Evolutionary conservation across 2,888 invertebrate species (phyloP).

Genomic region (Troides oblongomaculatus): DNA sequence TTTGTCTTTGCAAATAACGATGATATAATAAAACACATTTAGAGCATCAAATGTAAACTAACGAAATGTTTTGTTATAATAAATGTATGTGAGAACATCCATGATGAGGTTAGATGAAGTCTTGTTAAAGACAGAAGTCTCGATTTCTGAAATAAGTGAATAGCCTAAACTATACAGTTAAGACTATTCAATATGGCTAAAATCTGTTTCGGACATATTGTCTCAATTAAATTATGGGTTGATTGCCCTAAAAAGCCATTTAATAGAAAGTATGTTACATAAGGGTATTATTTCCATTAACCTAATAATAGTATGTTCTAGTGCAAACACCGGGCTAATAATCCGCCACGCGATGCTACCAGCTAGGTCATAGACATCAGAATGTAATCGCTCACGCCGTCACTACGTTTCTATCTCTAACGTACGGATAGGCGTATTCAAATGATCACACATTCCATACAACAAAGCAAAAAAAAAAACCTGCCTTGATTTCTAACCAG

Average conservation of each 20-base stretch:
- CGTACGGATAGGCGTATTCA: constrained; percentile 7
- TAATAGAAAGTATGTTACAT: constrained; percentile 2
- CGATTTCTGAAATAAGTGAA: no score
- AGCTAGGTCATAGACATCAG: constrained; percentile 8
- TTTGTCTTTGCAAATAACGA: constrained; percentile 33
- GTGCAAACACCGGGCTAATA: neutral
- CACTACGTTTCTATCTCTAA: constrained; percentile 2
- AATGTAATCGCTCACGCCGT: neutral
- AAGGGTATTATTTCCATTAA: neutral
- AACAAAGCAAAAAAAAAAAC: constrained; percentile 4
- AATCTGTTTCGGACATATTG: no score
- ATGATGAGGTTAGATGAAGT: no score
- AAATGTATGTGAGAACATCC: no score
- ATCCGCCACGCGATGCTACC: neutral
- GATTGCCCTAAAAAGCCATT: neutral
- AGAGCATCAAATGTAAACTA: neutral
- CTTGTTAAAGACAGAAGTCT: no score
- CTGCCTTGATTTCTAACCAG: constrained; percentile 34
- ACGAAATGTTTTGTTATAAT: no score
- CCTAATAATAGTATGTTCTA: neutral
- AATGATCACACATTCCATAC: constrained; percentile 18
- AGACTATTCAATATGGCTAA: no score
- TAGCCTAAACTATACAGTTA: no score
- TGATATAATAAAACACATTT: constrained; percentile 13
- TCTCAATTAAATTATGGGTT: no score